Percentiles rank a stretch among this genome's conserved stretches.
These are phyloP conservation scores for Prunella fulvescens DNA, from an alignment of 2,113 vertebrate species.

Conservation along the genomic window DNA sequence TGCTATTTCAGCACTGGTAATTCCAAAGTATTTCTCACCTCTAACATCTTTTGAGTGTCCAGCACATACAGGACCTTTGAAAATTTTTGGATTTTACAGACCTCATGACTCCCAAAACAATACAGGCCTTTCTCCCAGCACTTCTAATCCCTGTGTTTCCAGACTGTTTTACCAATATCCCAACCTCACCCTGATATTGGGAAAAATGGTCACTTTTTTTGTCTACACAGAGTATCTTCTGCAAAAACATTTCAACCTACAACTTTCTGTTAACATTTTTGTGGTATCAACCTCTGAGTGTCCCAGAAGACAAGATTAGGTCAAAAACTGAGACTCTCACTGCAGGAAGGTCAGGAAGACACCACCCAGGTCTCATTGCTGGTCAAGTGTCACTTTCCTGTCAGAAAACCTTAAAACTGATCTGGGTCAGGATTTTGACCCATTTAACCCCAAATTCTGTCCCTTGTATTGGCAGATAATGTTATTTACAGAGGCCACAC, in stretches of 20 bases:
- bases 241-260: background rate
- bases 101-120: background rate
- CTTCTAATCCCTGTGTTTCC: background rate
- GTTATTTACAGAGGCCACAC: fast-evolving
- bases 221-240: background rate
- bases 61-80: background rate
- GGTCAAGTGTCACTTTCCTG: background rate
- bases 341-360: background rate
- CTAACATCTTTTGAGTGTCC: background rate
- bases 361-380: background rate
- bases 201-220: background rate
- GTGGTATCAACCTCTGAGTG: background rate
- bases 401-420: background rate
- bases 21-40: background rate
- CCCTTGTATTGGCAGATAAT: background rate
- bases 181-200: background rate
- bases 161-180: background rate
- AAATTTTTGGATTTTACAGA: background rate
- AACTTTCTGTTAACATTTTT: background rate
- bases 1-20: background rate
- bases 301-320: background rate
- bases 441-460: background rate
- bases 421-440: background rate
- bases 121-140: background rate
- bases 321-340: background rate